Conservation (phyloP, 1,140 invertebrate species). For the Drosophila lacteicornis region DNA sequence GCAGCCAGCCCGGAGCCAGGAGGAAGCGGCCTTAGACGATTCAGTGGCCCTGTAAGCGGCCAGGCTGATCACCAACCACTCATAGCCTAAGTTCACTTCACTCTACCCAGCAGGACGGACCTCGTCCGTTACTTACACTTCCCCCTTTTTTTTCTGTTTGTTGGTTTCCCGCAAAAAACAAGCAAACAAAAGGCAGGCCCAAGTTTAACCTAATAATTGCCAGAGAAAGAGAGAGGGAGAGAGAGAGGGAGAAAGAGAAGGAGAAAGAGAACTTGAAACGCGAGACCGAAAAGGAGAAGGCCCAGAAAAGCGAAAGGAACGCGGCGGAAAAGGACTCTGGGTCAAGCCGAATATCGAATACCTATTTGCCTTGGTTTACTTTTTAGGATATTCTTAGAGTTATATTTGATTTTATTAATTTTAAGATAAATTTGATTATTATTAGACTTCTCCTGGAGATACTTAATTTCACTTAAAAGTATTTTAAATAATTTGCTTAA, state of each 20-base stretch:
- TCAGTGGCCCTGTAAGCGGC: constrained; percentile 81
- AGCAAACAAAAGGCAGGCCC: constrained; percentile 48
- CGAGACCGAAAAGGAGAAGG: constrained; percentile 20
- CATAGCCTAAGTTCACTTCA: constrained; percentile 45
- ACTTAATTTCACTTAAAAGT: background rate
- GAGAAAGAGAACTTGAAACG: background rate
- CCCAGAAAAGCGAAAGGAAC: constrained; percentile 16
- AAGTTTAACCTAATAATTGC: constrained; percentile 63
- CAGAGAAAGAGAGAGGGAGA: constrained; percentile 11
- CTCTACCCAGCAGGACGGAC: background rate
- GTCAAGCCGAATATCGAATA: constrained; percentile 13
- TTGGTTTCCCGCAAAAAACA: constrained; percentile 29
- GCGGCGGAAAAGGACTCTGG: background rate
- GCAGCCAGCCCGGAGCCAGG: constrained; percentile 25
- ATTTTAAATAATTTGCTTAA: too few relatives aligned
- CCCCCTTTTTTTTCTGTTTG: constrained; percentile 28
- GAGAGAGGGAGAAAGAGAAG: background rate
- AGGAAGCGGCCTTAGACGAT: constrained; percentile 74
- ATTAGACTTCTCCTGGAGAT: too few relatives aligned
- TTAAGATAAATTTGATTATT: background rate
- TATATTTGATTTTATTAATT: background rate
- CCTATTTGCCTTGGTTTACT: background rate
- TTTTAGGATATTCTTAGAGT: background rate
- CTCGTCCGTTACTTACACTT: constrained; percentile 14
- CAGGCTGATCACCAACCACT: constrained; percentile 57